phyloP scores from a whole-genome alignment of 2,113 vertebrate genomes.

The Hyperopisus bebe region DNA sequence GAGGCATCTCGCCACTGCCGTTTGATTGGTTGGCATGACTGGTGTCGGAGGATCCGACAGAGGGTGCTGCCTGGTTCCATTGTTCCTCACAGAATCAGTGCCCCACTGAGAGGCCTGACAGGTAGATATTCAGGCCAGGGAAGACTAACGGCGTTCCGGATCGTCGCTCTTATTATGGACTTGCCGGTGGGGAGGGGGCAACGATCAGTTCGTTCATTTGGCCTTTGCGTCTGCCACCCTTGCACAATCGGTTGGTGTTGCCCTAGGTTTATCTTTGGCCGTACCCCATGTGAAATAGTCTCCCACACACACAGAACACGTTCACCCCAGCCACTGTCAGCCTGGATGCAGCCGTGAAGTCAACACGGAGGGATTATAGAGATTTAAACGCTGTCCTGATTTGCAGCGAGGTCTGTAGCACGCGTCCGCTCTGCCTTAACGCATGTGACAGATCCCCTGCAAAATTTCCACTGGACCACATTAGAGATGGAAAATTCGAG shows the following conservation, averaged over 20 bases:
- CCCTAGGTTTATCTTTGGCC: slow-evolving; percentile 34
- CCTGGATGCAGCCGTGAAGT: background rate
- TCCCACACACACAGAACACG: background rate
- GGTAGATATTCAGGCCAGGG: slow-evolving; percentile 36
- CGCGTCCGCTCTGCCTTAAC: background rate
- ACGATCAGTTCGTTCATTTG: slow-evolving; percentile 36
- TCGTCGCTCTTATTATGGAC: slow-evolving; percentile 27
- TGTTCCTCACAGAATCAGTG: slow-evolving; percentile 29
- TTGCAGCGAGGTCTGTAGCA: background rate
- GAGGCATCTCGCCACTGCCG: background rate
- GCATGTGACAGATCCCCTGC: background rate
- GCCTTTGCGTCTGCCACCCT: background rate
- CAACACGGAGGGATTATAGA: background rate
- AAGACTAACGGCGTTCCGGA: slow-evolving; percentile 32
- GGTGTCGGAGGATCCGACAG: slow-evolving; percentile 23
- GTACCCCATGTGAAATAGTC: background rate
- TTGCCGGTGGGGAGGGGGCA: background rate
- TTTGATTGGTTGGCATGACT: slow-evolving; percentile 30
- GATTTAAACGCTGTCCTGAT: background rate
- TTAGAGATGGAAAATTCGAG: background rate
- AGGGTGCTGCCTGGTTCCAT: slow-evolving; percentile 27
- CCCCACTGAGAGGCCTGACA: slow-evolving; percentile 36
- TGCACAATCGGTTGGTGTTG: slow-evolving; percentile 10
- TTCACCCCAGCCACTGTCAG: background rate
- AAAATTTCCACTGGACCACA: background rate